Base-by-base conservation (phyloP, 2,888 invertebrate genomes). In the Syrista parreyssii region DNA sequence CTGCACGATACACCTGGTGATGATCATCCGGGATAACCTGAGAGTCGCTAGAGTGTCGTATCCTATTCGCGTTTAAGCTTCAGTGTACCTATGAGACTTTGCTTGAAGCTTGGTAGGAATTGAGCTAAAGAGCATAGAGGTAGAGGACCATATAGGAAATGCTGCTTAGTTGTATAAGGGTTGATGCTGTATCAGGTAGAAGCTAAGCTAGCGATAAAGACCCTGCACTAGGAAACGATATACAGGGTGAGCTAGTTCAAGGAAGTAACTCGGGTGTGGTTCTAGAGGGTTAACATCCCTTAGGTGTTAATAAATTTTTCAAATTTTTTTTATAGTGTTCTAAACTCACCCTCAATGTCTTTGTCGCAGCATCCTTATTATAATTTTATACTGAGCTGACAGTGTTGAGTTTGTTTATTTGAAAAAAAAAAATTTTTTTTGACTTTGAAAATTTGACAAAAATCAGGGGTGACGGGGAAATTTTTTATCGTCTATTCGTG, bases 41-140 rank as follows among this genome's bases (percentile, higher is more conserved):
- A 76, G 75, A 81, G 77, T 83, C 84, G 82, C 84, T 79, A 68
- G 81, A 80, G 85, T 74, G 80, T 79, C 84, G 80, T 85, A 84
- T 82, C 74, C 85, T 80, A 85, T 85, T 84, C 85, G 78, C 75
- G 78, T 76, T 81, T 80, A 81, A 80, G 79, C 77, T 75, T 72
- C 81, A 81, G 79, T 78, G 81, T 77, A 81, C 84, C 85, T 83
- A 77, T 76, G 85, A 84, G 84, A 80, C 74, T 85, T 80, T 79
- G 80, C 80, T 80, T 76, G 79, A 75, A 77, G 55, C 55, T 1
- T 23, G 23, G 55, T 55, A 55, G 55, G 55, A 23, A 55, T 55
- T 23, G 55, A 55, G 55, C 55, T 55, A 55, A 55, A 55, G 55
- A 55, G 55, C 55, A 55, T 55, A 23, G 23, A 55, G 23, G 9